These are phyloP conservation scores for Aleiodes leptofemur DNA, from an alignment of 2,888 invertebrate species.

Conservation along the genomic window DNA sequence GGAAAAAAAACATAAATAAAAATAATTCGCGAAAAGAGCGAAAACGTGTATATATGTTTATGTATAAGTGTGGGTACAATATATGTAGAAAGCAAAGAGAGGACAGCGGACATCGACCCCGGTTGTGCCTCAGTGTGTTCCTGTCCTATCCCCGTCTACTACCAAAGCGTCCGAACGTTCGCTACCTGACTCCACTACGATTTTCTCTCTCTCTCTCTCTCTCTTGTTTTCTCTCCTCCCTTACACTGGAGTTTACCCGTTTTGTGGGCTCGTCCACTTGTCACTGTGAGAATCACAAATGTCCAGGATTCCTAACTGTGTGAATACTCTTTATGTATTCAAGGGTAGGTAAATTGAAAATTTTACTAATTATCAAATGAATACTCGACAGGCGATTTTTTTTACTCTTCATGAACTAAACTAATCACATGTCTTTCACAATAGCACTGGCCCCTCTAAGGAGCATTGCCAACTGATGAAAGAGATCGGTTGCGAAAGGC, in stretches of 20 bases:
- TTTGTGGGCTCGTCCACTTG: conserved; percentile 43
- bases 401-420: neutral
- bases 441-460: too few relatives aligned
- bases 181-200: conserved; percentile 50
- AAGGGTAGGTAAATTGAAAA: neutral
- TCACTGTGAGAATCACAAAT: conserved; percentile 35
- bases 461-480: too few relatives aligned
- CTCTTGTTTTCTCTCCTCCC: conserved; percentile 17
- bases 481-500: too few relatives aligned
- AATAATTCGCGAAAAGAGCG: conserved; percentile 36
- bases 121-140: conserved; percentile 62
- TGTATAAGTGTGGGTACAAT: conserved; percentile 42
- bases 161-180: conserved; percentile 45
- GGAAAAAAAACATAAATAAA: neutral
- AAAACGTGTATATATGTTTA: conserved; percentile 39
- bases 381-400: neutral
- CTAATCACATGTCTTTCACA: too few relatives aligned
- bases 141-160: conserved; percentile 46
- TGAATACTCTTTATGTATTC: conserved; percentile 7
- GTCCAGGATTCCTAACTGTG: conserved; percentile 2
- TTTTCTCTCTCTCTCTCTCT: conserved; percentile 34
- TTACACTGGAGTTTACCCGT: conserved; percentile 42
- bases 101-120: conserved; percentile 68
- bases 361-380: neutral
- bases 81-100: conserved; percentile 57